Percentiles rank a stretch among this genome's conserved stretches.
phyloP scores from a whole-genome alignment of 2,113 vertebrate genomes.

The Neofelis nebulosa region DNA sequence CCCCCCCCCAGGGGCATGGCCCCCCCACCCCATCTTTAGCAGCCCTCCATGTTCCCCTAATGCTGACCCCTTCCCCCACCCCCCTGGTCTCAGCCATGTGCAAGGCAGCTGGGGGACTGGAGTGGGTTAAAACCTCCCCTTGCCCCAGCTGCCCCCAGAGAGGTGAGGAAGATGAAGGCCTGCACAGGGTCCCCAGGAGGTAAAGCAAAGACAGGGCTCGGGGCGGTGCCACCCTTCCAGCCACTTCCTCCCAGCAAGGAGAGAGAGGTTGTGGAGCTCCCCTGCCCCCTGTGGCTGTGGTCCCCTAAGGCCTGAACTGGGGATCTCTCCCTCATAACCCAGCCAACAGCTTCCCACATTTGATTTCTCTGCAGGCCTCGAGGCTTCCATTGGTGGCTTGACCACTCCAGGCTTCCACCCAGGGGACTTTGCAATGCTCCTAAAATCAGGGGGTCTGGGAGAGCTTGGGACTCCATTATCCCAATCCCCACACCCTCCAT shows the following conservation, averaged over 20 bases:
- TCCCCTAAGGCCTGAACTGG: not conserved
- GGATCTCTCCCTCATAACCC: not conserved
- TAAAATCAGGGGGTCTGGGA: not conserved
- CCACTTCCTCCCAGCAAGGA: not conserved
- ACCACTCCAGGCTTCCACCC: not conserved
- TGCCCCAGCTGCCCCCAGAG: not conserved
- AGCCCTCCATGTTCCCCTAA: not conserved
- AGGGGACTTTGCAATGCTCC: not conserved
- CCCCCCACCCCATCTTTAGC: not conserved
- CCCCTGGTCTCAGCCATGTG: not conserved
- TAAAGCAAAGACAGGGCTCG: not conserved
- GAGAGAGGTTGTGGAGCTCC: fast-evolving
- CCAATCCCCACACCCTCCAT: not conserved
- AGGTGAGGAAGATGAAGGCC: not conserved
- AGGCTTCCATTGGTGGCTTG: not conserved
- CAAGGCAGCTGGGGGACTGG: not conserved
- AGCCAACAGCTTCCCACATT: not conserved
- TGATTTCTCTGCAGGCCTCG: not conserved
- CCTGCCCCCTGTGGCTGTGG: not conserved
- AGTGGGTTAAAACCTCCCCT: not conserved
- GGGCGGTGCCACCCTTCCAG: not conserved
- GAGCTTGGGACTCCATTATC: not conserved
- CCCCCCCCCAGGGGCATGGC: not conserved
- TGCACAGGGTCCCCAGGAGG: not conserved
- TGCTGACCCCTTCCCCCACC: not conserved